Evolutionary conservation across 2,888 invertebrate genomes (phyloP).

Genomic region (Aspidiotus destructor): DNA sequence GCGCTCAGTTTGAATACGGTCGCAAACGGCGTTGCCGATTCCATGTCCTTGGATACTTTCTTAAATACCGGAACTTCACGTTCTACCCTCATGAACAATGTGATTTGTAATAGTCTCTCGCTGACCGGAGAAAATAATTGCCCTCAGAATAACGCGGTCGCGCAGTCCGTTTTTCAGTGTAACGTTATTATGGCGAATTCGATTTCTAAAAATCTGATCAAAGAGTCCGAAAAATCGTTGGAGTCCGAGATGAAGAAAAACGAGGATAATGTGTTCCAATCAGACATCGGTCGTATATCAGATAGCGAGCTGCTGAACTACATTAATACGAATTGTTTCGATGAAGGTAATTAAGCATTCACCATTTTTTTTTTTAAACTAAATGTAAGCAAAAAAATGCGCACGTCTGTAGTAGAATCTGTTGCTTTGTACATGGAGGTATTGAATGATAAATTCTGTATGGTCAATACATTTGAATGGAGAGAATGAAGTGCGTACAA

Average conservation of each 20-base stretch:
- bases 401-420: no score
- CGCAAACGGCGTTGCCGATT: neutral
- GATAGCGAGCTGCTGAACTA: slow-evolving; percentile 79
- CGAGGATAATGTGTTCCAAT: slow-evolving; percentile 12
- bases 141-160: neutral
- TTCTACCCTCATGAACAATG: neutral
- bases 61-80: neutral
- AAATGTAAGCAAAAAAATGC: no score
- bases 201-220: neutral
- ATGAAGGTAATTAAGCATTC: slow-evolving; percentile 44
- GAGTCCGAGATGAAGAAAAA: slow-evolving; percentile 13
- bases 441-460: no score
- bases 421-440: no score
- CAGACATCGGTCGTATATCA: slow-evolving; percentile 50
- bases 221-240: slow-evolving; percentile 1
- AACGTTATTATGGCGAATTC: neutral
- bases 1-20: neutral
- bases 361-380: no score
- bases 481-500: no score
- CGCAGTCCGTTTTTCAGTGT: neutral
- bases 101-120: neutral
- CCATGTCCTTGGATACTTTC: neutral
- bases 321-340: slow-evolving; percentile 82
- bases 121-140: neutral
- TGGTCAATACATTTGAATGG: no score